Evolutionary conservation across 2,888 invertebrate genomes (phyloP).

Genomic region (Deilephila elpenor): DNA sequence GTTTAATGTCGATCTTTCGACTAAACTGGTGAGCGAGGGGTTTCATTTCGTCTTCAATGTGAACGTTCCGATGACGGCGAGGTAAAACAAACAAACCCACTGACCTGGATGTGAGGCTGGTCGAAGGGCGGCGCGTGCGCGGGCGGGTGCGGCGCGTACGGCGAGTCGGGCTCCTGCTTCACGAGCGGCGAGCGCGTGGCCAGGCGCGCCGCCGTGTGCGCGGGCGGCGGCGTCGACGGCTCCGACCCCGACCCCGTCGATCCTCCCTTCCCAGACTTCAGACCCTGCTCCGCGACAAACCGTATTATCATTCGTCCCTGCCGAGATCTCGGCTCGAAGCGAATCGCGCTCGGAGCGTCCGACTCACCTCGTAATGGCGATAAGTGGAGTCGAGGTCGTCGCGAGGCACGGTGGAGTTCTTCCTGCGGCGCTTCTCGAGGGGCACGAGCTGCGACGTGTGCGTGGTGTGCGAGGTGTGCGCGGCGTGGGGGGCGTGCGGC

Average conservation of each 20-base stretch:
- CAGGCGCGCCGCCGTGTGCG: conserved; percentile 68
- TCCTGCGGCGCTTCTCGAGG: conserved; percentile 77
- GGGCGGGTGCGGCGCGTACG: conserved; percentile 63
- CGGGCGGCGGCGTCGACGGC: conserved; percentile 80
- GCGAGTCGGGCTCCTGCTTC: conserved; percentile 87
- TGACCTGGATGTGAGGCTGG: conserved; percentile 75
- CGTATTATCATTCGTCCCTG: neutral
- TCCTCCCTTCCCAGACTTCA: conserved; percentile 69
- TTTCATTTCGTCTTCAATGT: too few species aligned
- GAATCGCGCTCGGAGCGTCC: neutral
- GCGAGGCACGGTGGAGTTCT: conserved; percentile 73
- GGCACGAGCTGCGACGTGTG: conserved; percentile 56
- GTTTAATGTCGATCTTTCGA: too few species aligned
- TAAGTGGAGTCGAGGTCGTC: conserved; percentile 73
- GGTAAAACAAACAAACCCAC: conserved; percentile 33
- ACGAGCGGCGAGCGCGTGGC: conserved; percentile 73
- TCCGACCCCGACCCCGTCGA: conserved; percentile 80
- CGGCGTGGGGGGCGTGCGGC: conserved; percentile 44
- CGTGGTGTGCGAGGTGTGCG: conserved; percentile 48
- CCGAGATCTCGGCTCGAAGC: neutral
- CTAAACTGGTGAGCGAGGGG: too few species aligned
- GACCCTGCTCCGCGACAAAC: conserved; percentile 52
- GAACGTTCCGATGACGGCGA: too few species aligned
- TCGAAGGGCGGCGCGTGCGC: conserved; percentile 72
- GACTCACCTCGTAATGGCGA: conserved; percentile 73